Conservation (phyloP, 1,140 invertebrate species). For the Chironomus tepperi region DNA sequence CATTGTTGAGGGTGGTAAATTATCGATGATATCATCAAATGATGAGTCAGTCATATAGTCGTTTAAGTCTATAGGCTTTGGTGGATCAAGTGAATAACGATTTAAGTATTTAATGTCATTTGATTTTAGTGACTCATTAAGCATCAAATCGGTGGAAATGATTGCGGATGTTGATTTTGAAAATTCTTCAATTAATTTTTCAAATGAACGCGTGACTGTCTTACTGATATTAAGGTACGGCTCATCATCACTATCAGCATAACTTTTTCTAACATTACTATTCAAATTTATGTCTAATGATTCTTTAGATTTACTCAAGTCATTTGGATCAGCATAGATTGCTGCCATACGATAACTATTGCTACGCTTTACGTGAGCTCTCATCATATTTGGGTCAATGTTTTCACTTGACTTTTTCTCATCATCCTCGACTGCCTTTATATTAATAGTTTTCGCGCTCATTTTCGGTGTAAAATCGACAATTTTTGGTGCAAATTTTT, state of each 20-base stretch:
- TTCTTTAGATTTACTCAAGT: conserved; percentile 27
- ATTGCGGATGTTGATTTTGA: conserved; percentile 32
- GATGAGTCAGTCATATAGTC: conserved; percentile 19
- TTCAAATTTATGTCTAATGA: conserved; percentile 31
- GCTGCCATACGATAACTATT: conserved; percentile 74
- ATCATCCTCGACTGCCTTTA: neutral
- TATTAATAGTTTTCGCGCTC: neutral
- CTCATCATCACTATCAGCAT: conserved; percentile 33
- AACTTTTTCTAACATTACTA: neutral
- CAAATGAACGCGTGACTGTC: conserved; percentile 42
- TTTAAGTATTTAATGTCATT: conserved; percentile 35
- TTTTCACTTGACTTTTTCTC: neutral
- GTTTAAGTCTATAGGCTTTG: neutral
- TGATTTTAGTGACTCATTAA: conserved; percentile 40
- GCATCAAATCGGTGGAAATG: conserved; percentile 35
- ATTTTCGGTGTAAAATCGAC: conserved; percentile 21
- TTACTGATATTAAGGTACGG: conserved; percentile 34
- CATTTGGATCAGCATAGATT: conserved; percentile 30
- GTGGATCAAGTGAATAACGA: conserved; percentile 5
- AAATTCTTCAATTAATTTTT: conserved; percentile 31
- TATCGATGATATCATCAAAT: conserved; percentile 22
- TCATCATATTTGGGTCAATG: conserved; percentile 28
- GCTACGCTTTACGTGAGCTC: conserved; percentile 58
- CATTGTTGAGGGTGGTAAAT: conserved; percentile 22
- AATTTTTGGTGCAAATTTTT: conserved; percentile 7